Evolutionary conservation across 2,888 invertebrate species (phyloP).

Genomic region (Ectropis crepuscularia): DNA sequence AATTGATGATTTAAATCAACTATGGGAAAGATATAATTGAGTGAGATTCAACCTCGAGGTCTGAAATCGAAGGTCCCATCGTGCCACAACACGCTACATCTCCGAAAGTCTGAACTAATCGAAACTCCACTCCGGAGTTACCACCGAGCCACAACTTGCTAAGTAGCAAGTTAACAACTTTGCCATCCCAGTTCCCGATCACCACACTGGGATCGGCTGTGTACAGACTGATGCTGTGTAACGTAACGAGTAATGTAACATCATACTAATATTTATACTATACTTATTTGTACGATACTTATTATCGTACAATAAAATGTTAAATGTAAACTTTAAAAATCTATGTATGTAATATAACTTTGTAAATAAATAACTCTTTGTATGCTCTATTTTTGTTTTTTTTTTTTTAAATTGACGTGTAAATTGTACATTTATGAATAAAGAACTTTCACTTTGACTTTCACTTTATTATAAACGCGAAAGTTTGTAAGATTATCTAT

Average conservation of each 20-base stretch:
- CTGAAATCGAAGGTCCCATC: slow-evolving; percentile 4
- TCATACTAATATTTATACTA: not conserved
- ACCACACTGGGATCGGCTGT: not conserved
- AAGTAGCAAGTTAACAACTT: slow-evolving; percentile 3
- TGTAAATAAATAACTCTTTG: too few species aligned
- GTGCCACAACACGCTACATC: not conserved
- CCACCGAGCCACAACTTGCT: slow-evolving; percentile 2
- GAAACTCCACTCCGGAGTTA: not conserved
- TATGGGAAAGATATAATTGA: not conserved
- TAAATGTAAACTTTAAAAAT: too few species aligned
- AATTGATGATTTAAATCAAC: too few species aligned
- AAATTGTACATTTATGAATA: too few species aligned
- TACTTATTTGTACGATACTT: too few species aligned
- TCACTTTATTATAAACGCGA: slow-evolving; percentile 6
- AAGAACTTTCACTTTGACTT: too few species aligned
- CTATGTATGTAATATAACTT: too few species aligned
- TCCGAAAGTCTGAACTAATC: not conserved
- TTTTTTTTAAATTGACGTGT: too few species aligned
- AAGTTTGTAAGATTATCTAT: not conserved
- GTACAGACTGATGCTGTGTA: not conserved
- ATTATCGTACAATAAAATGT: too few species aligned
- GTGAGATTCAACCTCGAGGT: not conserved
- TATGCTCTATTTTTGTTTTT: too few species aligned
- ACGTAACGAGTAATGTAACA: not conserved
- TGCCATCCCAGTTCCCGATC: not conserved